Conservation (phyloP, 2,888 invertebrate species). For the Sylvicola cinctus region DNA sequence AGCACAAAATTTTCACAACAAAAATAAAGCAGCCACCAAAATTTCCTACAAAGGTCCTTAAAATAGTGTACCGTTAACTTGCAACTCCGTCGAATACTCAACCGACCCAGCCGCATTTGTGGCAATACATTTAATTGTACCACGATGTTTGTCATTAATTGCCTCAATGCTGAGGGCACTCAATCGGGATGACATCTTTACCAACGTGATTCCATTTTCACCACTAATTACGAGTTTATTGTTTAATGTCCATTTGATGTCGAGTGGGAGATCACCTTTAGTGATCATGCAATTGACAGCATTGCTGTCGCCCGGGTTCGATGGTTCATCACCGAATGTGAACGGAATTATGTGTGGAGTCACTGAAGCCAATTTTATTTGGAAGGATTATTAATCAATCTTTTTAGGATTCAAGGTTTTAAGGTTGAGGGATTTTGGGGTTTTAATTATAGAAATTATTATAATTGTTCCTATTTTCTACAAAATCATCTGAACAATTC, state of each 20-base stretch:
- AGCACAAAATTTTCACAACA: no score
- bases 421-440: no score
- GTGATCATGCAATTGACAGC: slow-evolving; percentile 47
- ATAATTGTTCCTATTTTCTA: no score
- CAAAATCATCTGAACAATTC: no score
- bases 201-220: slow-evolving; percentile 18
- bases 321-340: slow-evolving; percentile 46
- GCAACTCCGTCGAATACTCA: slow-evolving; percentile 36
- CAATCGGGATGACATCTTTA: slow-evolving; percentile 1
- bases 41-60: no score
- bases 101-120: slow-evolving; percentile 38
- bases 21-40: no score
- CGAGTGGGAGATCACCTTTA: slow-evolving; percentile 54
- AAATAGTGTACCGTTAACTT: slow-evolving; percentile 45
- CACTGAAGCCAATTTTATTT: slow-evolving; percentile 24
- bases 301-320: slow-evolving; percentile 48
- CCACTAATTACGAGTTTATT: slow-evolving; percentile 16
- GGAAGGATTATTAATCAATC: no score
- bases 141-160: slow-evolving; percentile 27
- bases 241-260: slow-evolving; percentile 52
- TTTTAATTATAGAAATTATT: no score
- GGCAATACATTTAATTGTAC: slow-evolving; percentile 36
- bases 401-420: no score
- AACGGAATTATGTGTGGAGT: slow-evolving; percentile 50
- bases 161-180: slow-evolving; percentile 3